A percentile compares a stretch with the other conserved stretches of the same genome.
Evolutionary conservation across 2,113 vertebrate genomes (phyloP).

Genomic region (Meriones unguiculatus): DNA sequence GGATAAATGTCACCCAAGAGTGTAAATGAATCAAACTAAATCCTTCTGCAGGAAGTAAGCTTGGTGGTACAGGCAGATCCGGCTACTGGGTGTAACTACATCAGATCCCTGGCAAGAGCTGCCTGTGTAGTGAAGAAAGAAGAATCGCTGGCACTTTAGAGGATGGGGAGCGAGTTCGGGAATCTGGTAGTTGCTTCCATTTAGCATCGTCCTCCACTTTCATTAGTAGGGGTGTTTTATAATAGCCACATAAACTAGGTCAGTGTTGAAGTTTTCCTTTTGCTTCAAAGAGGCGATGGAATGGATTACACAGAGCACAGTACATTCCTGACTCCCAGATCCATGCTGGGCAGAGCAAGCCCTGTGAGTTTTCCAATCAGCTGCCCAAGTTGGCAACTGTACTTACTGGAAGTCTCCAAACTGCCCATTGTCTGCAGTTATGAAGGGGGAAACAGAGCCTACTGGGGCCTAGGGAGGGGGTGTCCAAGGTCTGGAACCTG

Average conservation of each 20-base stretch:
- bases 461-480: no score
- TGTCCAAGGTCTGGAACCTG: not conserved
- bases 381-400: not conserved
- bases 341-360: not conserved
- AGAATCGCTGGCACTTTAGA: not conserved
- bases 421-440: not conserved
- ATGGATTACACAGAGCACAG: not conserved
- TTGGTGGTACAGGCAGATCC: conserved; percentile 46
- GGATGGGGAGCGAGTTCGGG: not conserved
- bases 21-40: conserved; percentile 71
- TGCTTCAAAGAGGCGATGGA: conserved; percentile 39
- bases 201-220: conserved; percentile 37
- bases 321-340: conserved; percentile 21
- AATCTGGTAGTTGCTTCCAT: conserved; percentile 19
- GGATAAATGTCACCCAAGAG: conserved; percentile 65
- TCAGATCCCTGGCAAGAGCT: not conserved
- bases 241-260: conserved; percentile 50
- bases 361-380: conserved; percentile 5
- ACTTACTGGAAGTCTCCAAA: not conserved
- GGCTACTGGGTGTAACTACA: conserved; percentile 1
- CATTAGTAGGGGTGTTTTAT: not conserved
- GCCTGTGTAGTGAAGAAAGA: not conserved
- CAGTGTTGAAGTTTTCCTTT: conserved; percentile 47
- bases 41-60: conserved; percentile 44
- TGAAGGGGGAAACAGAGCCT: not conserved